Conservation (phyloP, 2,888 invertebrate genomes). For the Vesta saturnalis region DNA sequence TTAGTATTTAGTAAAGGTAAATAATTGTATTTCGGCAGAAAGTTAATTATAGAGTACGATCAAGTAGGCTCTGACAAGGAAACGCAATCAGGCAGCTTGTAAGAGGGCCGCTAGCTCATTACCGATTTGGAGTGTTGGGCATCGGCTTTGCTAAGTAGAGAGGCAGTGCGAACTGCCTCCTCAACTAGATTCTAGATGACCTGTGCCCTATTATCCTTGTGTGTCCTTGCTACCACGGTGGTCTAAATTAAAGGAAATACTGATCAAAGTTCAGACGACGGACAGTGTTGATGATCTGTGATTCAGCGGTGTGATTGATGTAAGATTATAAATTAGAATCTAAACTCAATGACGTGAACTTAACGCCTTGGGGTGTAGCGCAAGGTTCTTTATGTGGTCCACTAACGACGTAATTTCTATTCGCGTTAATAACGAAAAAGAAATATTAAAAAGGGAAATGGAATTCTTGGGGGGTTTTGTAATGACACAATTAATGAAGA, state of each 20-base stretch:
- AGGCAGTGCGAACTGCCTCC: constrained; percentile 25
- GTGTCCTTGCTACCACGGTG: constrained; percentile 40
- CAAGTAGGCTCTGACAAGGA: constrained; percentile 45
- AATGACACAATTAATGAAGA: constrained; percentile 50
- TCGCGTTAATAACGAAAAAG: constrained; percentile 12
- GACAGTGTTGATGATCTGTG: constrained; percentile 11
- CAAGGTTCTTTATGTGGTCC: neutral
- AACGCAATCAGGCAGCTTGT: constrained; percentile 41
- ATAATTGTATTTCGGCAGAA: constrained; percentile 48
- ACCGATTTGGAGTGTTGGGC: constrained; percentile 40
- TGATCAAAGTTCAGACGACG: constrained; percentile 24
- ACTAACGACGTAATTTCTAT: constrained; percentile 8
- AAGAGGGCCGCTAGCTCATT: constrained; percentile 42
- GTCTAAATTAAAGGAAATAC: constrained; percentile 38
- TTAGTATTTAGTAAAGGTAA: constrained; percentile 47
- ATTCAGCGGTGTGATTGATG: constrained; percentile 2
- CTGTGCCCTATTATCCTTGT: constrained; percentile 41
- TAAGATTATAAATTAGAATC: constrained; percentile 5
- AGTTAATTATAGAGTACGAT: constrained; percentile 45
- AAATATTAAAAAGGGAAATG: too few relatives aligned
- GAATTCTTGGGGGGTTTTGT: constrained; percentile 28
- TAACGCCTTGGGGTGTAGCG: constrained; percentile 1
- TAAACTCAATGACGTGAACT: neutral
- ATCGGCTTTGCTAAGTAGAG: constrained; percentile 41
- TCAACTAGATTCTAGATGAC: constrained; percentile 32